Percentiles rank a stretch among this genome's conserved stretches.
These are phyloP conservation scores for Latrodectus geometricus DNA, from an alignment of 1,140 invertebrate genomes.

Conservation along the genomic window DNA sequence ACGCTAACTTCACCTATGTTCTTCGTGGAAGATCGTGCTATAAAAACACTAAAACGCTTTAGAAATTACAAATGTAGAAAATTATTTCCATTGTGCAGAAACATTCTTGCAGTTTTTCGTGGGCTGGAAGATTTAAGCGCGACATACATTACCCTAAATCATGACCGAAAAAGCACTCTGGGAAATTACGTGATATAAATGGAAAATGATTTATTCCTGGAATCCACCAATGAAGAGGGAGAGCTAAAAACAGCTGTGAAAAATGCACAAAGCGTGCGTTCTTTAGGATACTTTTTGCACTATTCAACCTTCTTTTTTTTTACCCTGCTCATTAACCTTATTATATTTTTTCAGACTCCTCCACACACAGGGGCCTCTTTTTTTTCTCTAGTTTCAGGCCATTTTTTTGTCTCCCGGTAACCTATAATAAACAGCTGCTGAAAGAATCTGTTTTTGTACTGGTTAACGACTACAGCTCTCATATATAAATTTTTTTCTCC, in stretches of 20 bases:
- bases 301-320: slow-evolving; percentile 14
- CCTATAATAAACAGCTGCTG: slow-evolving; percentile 33
- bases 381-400: slow-evolving; percentile 3
- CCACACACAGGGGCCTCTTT: slow-evolving; percentile 11
- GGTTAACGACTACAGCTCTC: neutral
- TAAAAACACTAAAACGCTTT: too few species aligned
- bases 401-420: slow-evolving; percentile 5
- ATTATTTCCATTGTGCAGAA: too few species aligned
- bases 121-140: neutral
- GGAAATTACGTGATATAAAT: slow-evolving; percentile 48
- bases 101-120: too few species aligned
- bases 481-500: too few species aligned
- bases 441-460: neutral
- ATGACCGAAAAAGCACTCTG: slow-evolving; percentile 21
- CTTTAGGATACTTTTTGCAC: slow-evolving; percentile 8
- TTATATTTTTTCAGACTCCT: slow-evolving; percentile 41
- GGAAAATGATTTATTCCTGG: slow-evolving; percentile 50
- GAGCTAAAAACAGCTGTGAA: slow-evolving; percentile 46
- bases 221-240: slow-evolving; percentile 24
- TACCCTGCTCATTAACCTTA: slow-evolving; percentile 38
- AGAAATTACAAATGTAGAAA: too few species aligned
- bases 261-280: slow-evolving; percentile 45
- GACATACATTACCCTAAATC: slow-evolving; percentile 45
- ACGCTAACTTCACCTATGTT: too few species aligned
- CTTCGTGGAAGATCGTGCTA: too few species aligned